Evolutionary conservation across 2,797 vertebrate genomes (phyloP), one percentile per base, ranked within the genome.

Genomic region (Euthynnus affinis): DNA sequence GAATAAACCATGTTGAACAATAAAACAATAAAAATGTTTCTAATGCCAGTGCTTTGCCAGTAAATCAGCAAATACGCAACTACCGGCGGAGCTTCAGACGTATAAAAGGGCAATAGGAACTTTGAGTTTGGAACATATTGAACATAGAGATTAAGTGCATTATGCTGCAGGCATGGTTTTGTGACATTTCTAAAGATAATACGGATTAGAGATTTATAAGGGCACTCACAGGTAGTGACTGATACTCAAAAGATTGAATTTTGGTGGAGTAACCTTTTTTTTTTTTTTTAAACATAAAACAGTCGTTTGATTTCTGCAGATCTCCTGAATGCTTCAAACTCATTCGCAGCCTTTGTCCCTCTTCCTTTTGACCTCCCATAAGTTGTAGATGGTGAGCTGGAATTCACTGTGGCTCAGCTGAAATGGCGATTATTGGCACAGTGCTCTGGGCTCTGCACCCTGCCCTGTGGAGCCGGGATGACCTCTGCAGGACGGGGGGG

Each of bases 361-460:
- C 52, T 66, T 80, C 48, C 60, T 66, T 61, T 64, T 86, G 75
- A 85, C 83, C 78, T 80, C 64, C 52, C 17, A 53, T 75, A 48
- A 76, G 70, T 72, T 81, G 40, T n/a, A 79, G 71, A 74, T 69
- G 60, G 40, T 25, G 60, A 77, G 65, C 59, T 80, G 69, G 56
- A 83, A 85, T 90, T 88, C 74, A 71, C 40, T 49, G 69, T 34
- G 78, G 81, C 87, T 91, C 90, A 89, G 89, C 88, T 91, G 83
- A 92, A 91, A 88, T 49, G 51, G 79, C 25, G 80, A 87, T 87
- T 88, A 88, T 86, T 93, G 91, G 89, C 86, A 75, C 58, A 8
- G 59, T 64, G 84, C 89, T 92, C 90, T 88, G 59, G 84, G 88
- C 55, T 91, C 88, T 81, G 88, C 84, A 87, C 80, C 70, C 78